Evolutionary conservation across 2,888 invertebrate species (phyloP), one percentile per base, ranked within the genome.

Genomic region (Hydroisotoma schaefferi): DNA sequence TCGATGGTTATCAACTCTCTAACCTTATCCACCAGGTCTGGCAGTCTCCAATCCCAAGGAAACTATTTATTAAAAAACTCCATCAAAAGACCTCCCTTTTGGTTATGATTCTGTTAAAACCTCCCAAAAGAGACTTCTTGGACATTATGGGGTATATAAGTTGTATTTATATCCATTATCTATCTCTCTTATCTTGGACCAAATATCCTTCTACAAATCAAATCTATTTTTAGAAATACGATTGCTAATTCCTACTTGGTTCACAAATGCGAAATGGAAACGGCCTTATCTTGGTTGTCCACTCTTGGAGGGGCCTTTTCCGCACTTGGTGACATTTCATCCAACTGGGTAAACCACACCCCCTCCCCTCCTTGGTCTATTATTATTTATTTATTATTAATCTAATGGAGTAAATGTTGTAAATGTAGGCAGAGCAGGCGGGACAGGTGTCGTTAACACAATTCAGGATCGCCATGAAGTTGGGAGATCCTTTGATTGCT

Each of bases 261-360:
- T 12, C 61, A 59, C 22, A 61, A 61, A 38, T 37, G 60, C 38
- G 90, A 92, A 78, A 79, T 90, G 71, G 91, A 92, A 71, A 83
- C 88, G 78, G 83, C 90, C 27, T 85, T 95, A 81, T 93, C 94
- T 20, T 94, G 94, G 93, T 78, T 98, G 25, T 97, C 95, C 22
- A 97, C 98, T 1, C 81, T 98, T 18, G 98, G 97, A 2, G 97
- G 97, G 48, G 97, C 94, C 1, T 97, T 90, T 77, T 97, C 97
- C 2, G 90, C 95, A 1, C 80, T 98, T 55, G 98, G 97, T 1
- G 95, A 97, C 75, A 85, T 89, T 74, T 88, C 87, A n/a, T n/a
- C n/a, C n/a, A n/a, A n/a, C n/a, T n/a, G n/a, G n/a, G n/a, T n/a
- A n/a, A n/a, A n/a, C n/a, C n/a, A n/a, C n/a, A n/a, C n/a, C n/a